Conservation (phyloP, 2,888 invertebrate genomes). For the Sminthurinus aureus region DNA sequence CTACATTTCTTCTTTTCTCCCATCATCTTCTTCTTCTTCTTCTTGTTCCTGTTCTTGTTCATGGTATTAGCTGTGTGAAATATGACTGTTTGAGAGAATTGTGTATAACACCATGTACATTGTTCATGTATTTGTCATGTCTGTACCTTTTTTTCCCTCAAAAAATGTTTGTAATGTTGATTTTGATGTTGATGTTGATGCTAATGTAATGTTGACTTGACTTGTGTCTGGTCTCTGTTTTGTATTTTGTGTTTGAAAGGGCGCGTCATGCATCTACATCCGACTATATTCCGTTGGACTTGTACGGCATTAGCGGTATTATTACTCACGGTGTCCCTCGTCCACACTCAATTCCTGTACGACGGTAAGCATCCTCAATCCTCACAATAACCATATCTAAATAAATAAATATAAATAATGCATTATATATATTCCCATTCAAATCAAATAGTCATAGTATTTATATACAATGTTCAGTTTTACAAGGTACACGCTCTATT, state of each 20-base stretch:
- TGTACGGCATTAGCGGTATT: constrained; percentile 54
- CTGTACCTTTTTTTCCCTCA: background rate
- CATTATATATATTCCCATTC: no score
- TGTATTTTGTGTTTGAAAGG: constrained; percentile 36
- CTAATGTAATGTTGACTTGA: background rate
- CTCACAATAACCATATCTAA: background rate
- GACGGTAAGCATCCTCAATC: constrained; percentile 50
- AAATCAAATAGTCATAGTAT: no score
- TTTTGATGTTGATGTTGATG: background rate
- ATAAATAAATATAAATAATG: background rate
- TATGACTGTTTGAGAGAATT: background rate
- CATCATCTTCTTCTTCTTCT: background rate
- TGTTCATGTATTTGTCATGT: background rate
- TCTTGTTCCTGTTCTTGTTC: background rate
- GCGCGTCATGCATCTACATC: constrained; percentile 54
- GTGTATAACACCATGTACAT: background rate
- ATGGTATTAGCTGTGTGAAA: no score
- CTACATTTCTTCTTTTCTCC: background rate
- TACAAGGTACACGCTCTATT: no score
- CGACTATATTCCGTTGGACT: constrained; percentile 57
- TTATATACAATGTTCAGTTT: no score
- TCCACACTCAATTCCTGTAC: constrained; percentile 52
- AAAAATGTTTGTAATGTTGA: background rate
- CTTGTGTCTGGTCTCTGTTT: background rate
- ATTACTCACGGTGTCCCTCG: constrained; percentile 54